A percentile compares a stretch with the other conserved stretches of the same genome.
phyloP scores from a whole-genome alignment of 2,888 invertebrate species.

The Neria commutata region DNA sequence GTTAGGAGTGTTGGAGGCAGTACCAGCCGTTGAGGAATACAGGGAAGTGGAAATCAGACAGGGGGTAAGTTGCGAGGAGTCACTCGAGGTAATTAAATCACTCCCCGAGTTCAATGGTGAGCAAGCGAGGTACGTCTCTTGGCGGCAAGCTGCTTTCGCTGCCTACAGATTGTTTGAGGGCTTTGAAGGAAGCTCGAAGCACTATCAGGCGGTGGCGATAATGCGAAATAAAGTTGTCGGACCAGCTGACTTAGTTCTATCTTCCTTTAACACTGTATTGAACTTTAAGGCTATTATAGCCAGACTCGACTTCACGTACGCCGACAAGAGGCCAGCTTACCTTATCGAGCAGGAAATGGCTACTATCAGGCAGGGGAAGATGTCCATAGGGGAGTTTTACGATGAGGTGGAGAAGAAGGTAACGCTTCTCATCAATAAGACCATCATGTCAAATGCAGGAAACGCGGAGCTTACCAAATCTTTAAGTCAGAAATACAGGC shows the following conservation, averaged over 20 bases:
- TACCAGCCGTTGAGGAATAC: no score
- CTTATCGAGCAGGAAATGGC: slow-evolving; percentile 10
- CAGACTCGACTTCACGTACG: slow-evolving; percentile 12
- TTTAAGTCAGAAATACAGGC: not conserved
- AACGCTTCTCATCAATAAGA: not conserved
- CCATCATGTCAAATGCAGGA: not conserved
- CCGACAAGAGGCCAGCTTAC: slow-evolving; percentile 7
- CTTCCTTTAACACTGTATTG: slow-evolving; percentile 13
- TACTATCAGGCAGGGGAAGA: slow-evolving; percentile 14
- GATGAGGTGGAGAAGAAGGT: not conserved
- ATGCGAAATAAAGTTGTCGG: slow-evolving; percentile 13
- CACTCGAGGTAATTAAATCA: not conserved
- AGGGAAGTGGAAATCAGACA: not conserved
- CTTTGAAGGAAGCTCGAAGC: slow-evolving; percentile 1
- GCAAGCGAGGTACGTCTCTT: not conserved
- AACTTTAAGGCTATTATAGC: slow-evolving; percentile 16
- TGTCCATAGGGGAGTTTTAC: slow-evolving; percentile 7
- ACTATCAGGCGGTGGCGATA: slow-evolving; percentile 9
- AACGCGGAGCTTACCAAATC: not conserved
- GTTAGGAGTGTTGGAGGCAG: no score
- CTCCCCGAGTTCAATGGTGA: not conserved
- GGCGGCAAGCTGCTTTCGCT: not conserved
- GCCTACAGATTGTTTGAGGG: slow-evolving; percentile 6
- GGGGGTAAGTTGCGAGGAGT: not conserved
- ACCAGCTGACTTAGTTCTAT: not conserved